Conservation (phyloP, 2,888 invertebrate species). For the Pseudococcus viburni region DNA sequence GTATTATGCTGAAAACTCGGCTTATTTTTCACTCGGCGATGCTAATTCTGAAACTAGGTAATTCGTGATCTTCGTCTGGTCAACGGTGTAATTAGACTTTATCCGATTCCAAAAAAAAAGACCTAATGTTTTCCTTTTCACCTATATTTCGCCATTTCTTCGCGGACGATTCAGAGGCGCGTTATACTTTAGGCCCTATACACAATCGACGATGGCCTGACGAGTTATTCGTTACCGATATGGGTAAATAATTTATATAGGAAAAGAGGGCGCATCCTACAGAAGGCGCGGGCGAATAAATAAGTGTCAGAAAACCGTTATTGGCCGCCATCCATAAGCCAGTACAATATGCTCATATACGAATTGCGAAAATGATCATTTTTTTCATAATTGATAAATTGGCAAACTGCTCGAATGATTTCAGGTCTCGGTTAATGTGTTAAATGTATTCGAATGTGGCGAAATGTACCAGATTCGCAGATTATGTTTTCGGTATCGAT, state of each 20-base stretch:
- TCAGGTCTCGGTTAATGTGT: conserved; percentile 23
- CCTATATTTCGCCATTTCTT: not conserved
- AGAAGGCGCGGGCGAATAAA: conserved; percentile 49
- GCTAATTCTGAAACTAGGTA: conserved; percentile 36
- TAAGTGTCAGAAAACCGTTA: conserved; percentile 47
- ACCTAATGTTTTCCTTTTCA: not conserved
- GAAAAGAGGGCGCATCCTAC: conserved; percentile 54
- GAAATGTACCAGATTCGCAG: not conserved
- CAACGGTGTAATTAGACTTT: conserved; percentile 40
- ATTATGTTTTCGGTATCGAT: not conserved
- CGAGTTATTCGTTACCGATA: not conserved
- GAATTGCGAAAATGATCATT: conserved; percentile 6
- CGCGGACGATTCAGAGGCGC: not conserved
- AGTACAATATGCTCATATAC: not conserved
- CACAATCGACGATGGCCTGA: not conserved
- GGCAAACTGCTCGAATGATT: conserved; percentile 1
- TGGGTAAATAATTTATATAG: not conserved
- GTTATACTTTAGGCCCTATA: conserved; percentile 18
- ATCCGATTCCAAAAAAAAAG: conserved; percentile 18
- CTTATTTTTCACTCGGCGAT: not conserved
- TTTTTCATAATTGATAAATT: conserved; percentile 39
- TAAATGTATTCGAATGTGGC: not conserved
- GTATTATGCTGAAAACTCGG: not conserved
- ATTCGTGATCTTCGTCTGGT: not conserved
- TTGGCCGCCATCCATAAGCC: conserved; percentile 15